These are phyloP conservation scores for Cavia porcellus DNA, from an alignment of 2,113 vertebrate genomes.

Conservation along the genomic window DNA sequence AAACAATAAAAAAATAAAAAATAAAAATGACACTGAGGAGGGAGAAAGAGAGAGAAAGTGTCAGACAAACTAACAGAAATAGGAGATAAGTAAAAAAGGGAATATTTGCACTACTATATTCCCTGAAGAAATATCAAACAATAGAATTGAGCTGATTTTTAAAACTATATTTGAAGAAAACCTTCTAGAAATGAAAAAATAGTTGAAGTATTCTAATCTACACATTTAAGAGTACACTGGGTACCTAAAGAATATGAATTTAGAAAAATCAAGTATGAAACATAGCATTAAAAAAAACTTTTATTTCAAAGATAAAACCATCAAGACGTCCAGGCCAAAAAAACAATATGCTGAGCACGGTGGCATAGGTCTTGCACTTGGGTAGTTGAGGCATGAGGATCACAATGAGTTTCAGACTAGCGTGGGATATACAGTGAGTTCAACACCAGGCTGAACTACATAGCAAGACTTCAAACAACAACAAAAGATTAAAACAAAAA, in stretches of 20 bases:
- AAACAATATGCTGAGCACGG: not conserved
- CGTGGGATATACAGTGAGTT: not conserved
- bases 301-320: slow-evolving; percentile 49
- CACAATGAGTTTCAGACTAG: not conserved
- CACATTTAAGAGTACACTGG: not conserved
- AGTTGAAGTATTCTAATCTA: not conserved
- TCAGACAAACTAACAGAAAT: not conserved
- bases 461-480: not conserved
- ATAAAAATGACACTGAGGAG: not conserved
- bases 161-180: slow-evolving; percentile 48
- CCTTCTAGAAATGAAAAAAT: slow-evolving; percentile 47
- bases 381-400: not conserved
- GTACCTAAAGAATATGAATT: slow-evolving; percentile 15
- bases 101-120: slow-evolving; percentile 10
- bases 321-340: not conserved
- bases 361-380: not conserved
- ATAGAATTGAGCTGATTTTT: slow-evolving; percentile 22
- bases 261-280: slow-evolving; percentile 36
- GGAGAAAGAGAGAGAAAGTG: not conserved
- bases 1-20: slow-evolving; percentile 5
- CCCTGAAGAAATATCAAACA: not conserved
- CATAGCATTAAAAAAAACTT: slow-evolving; percentile 8
- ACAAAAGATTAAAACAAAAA: slow-evolving; percentile 18
- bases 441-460: not conserved
- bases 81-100: not conserved